These are phyloP conservation scores for Tyto alba DNA, from an alignment of 2,113 vertebrate genomes.

Conservation along the genomic window DNA sequence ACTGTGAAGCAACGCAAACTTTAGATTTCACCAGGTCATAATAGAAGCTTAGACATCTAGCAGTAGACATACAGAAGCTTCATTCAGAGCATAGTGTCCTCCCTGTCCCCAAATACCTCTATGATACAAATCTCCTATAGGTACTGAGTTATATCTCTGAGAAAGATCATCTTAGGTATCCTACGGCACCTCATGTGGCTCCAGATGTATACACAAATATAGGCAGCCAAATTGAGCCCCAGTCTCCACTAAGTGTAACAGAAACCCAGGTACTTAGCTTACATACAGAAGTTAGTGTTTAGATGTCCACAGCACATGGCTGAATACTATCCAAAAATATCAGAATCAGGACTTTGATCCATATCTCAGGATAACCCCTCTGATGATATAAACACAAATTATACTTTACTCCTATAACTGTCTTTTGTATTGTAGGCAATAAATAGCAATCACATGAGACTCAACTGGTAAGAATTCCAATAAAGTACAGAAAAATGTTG, in stretches of 20 bases:
- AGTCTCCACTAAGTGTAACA: fast-evolving
- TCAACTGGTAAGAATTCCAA: not conserved
- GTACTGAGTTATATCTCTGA: not conserved
- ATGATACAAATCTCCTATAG: not conserved
- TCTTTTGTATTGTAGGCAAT: not conserved
- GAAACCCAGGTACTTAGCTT: not conserved
- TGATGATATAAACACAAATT: not conserved
- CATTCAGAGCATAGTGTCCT: not conserved
- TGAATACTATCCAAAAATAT: not conserved
- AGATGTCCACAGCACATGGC: not conserved
- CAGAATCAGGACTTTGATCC: not conserved
- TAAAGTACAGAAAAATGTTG: not conserved
- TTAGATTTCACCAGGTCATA: not conserved
- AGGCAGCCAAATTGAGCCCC: not conserved
- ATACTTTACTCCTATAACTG: not conserved
- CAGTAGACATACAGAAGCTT: not conserved
- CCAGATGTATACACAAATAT: not conserved
- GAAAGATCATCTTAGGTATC: not conserved
- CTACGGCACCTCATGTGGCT: not conserved
- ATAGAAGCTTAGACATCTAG: not conserved
- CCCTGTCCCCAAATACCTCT: not conserved
- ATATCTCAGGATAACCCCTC: not conserved
- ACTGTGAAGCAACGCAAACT: not conserved
- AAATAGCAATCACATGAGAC: not conserved
- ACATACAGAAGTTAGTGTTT: not conserved